Base-by-base conservation (phyloP, 2,888 invertebrate species). In the Zelleria hepariella region DNA sequence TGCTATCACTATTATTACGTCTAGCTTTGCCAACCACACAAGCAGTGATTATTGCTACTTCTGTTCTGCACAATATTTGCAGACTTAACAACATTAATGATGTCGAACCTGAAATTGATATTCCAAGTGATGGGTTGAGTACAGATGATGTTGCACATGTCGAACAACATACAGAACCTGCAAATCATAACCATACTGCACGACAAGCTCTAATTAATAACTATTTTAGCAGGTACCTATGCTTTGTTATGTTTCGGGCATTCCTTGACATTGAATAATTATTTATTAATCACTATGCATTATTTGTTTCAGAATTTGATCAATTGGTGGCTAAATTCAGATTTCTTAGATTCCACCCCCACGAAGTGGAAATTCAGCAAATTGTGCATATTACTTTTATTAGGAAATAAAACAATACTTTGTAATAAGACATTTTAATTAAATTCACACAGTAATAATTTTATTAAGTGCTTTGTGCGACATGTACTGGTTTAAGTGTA, bases 31-130 rank as follows among this genome's bases (percentile, higher is more conserved):
- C 49, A 25, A 59, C 23, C 51, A 57, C 27, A 26, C 51, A 57
- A 51, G 57, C 59, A 27, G 57, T 59, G 2, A 57, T 59, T 24
- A 59, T 59, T 47, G 59, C 59, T 23, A 59, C 59, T 48, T 56
- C 57, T 51, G 51, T 59, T 49, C 42, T 59, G 27, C 59, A 59
- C 49, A 59, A 59, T 54, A 59, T 59, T 32, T 59, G 59, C 27
- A 59, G 59, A 54, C 20, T 25, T 20, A 25, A 32, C 8, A 56
- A 59, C 26, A 53, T 59, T 18, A 23, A 49, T 27, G 59, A 59
- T 51, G 57, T 59, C 2, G 51, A 48, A 18, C 56, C 59, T 21
- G 57, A 59, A 57, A 27, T 59, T 21, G 59, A 51, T 53, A 53
- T 53, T 21, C 53, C 53, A 6, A 1, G 5, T 53, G 53, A 53